Percentiles rank a stretch among this genome's conserved stretches.
Conservation (phyloP, 2,888 invertebrate species). For the Drosophila formosana region DNA sequence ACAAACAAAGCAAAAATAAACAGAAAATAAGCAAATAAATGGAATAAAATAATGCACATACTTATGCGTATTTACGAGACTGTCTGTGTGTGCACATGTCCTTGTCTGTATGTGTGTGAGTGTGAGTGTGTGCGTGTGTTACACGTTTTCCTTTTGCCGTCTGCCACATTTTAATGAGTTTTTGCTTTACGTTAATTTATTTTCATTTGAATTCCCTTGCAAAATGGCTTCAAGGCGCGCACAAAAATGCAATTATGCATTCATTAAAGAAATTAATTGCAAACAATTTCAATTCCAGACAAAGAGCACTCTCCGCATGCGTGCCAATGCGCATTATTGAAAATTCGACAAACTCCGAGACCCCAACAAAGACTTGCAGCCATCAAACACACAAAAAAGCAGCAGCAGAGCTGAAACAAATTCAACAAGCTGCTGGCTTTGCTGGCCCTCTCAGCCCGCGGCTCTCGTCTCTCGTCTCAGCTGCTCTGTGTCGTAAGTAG, state of each 20-base stretch:
- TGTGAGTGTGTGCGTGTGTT: slow-evolving; percentile 22
- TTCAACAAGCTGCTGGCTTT: slow-evolving; percentile 46
- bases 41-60: slow-evolving; percentile 68
- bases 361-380: slow-evolving; percentile 42
- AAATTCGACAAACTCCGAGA: slow-evolving; percentile 50
- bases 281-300: slow-evolving; percentile 65
- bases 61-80: slow-evolving; percentile 24
- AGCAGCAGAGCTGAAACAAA: slow-evolving; percentile 5
- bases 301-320: slow-evolving; percentile 58
- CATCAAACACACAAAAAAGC: background rate
- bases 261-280: slow-evolving; percentile 81
- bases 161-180: slow-evolving; percentile 77
- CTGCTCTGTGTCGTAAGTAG: slow-evolving; percentile 70
- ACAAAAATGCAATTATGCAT: slow-evolving; percentile 82
- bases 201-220: slow-evolving; percentile 79
- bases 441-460: background rate
- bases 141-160: slow-evolving; percentile 57
- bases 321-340: slow-evolving; percentile 69
- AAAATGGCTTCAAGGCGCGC: slow-evolving; percentile 78
- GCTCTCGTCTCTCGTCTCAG: slow-evolving; percentile 1
- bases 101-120: slow-evolving; percentile 14
- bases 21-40: slow-evolving; percentile 51
- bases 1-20: slow-evolving; percentile 22
- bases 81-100: slow-evolving; percentile 12
- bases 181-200: slow-evolving; percentile 82